Percentiles rank a stretch among this genome's conserved stretches.
phyloP scores from a whole-genome alignment of 2,113 vertebrate species.

The Xyliphius kryptos region DNA sequence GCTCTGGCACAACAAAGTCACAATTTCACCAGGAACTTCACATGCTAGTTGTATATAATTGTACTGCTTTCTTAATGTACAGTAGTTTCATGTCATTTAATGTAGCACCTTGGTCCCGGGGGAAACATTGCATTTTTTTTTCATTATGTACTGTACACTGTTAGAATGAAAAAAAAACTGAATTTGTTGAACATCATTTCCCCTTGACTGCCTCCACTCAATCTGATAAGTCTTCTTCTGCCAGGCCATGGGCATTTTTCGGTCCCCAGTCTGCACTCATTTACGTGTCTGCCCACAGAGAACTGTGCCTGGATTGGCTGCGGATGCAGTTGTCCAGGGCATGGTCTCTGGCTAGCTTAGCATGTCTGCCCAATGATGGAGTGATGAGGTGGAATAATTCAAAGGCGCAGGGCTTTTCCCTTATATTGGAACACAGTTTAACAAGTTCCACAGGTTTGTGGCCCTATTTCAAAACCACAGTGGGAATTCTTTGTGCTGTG shows the following conservation, averaged over 20 bases:
- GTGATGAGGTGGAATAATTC: conserved; percentile 34
- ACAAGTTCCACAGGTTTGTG: conserved; percentile 18
- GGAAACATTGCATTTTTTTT: too few species aligned
- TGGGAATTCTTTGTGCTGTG: conserved; percentile 5
- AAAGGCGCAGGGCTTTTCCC: conserved; percentile 22
- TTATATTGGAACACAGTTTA: background rate
- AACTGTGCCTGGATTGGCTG: conserved; percentile 6
- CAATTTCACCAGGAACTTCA: too few species aligned
- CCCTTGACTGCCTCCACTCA: background rate
- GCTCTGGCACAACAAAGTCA: too few species aligned
- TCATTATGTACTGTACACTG: too few species aligned
- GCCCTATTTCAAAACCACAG: conserved; percentile 20
- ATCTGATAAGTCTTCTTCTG: background rate
- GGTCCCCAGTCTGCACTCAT: background rate
- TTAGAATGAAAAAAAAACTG: too few species aligned
- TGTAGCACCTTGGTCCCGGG: too few species aligned
- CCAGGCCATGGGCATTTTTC: too few species aligned
- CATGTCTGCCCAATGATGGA: conserved; percentile 5
- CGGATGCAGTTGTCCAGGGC: background rate
- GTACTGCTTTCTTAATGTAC: too few species aligned
- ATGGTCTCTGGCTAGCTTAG: conserved; percentile 1
- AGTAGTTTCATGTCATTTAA: too few species aligned
- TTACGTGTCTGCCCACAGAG: conserved; percentile 8
- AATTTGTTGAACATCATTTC: too few species aligned
- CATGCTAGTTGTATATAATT: too few species aligned